Evolutionary conservation across 2,797 vertebrate genomes (phyloP).

Genomic region (Diceros bicornis): DNA sequence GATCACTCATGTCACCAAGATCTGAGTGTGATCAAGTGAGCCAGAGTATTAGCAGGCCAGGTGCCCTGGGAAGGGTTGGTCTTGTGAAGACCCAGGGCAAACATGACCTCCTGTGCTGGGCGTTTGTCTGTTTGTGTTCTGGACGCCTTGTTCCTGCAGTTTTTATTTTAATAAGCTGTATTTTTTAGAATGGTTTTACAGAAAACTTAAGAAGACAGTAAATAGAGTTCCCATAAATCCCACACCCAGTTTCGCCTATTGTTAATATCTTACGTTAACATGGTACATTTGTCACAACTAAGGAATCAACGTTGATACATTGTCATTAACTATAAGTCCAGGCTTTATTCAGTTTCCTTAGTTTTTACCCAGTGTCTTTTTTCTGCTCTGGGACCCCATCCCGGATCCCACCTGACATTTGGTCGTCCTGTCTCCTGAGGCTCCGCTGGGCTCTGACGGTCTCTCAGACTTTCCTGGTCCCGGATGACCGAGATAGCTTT

Average conservation of each 20-base stretch:
- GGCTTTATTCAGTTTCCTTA: background rate
- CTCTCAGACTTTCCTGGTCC: background rate
- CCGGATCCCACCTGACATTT: no score
- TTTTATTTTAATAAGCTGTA: background rate
- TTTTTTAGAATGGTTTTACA: background rate
- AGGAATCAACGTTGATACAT: background rate
- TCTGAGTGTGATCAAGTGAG: no score
- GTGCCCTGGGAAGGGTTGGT: background rate
- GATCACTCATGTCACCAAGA: accelerated
- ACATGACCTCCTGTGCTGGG: background rate
- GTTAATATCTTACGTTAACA: no score
- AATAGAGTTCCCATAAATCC: background rate
- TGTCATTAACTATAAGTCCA: background rate
- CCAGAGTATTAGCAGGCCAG: background rate
- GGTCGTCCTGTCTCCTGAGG: no score
- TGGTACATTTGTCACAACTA: background rate
- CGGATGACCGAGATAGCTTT: background rate
- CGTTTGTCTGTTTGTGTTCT: no score
- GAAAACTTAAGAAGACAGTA: background rate
- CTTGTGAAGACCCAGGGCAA: background rate
- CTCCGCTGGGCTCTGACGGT: background rate
- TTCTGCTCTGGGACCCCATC: no score
- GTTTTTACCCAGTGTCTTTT: background rate
- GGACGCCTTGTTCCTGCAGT: background rate
- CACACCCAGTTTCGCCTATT: no score